Evolutionary conservation across 1,140 invertebrate genomes (phyloP), one percentile per base, ranked within the genome.

Genomic region (Marisa cornuarietis): DNA sequence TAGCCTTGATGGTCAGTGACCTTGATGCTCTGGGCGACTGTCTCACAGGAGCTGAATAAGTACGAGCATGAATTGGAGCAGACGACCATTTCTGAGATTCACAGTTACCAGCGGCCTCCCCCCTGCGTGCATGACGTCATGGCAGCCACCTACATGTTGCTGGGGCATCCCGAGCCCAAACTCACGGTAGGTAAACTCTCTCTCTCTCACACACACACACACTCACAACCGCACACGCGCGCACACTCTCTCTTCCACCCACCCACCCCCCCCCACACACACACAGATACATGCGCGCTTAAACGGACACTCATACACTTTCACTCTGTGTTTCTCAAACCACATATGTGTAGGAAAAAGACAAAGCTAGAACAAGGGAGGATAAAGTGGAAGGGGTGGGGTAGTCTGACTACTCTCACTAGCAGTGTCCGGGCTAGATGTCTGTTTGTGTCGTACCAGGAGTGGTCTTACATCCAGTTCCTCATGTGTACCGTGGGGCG

Each of bases 91-190:
- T 88, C 86, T 5, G 88, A 89, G 79, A 81, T 89, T 26, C 83
- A 86, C n/a, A 85, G 84, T 66, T 89, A 89, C 54, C 80, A 85
- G 49, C 81, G 85, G 31, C 88, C 88, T 5, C 88, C 87, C 20
- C 61, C 80, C 62, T 85, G 86, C 68, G 86, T 88, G 8, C 85
- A 86, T 62, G 84, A 88, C 75, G 84, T 86, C 49, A 89, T 89
- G 87, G 79, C 81, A 5, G 84, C 85, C 11, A 84, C 85, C 6
- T 88, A 87, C 78, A 82, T 89, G 81, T 76, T 89, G 62, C 78
- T 89, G 10, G 88, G 88, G 2, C 80, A 88, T 75, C 66, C 80
- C 5, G 88, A 89, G 51, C 65, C 83, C 16, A 79, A 82, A 69
- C 78, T 89, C 18, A 76, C 42, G 79, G 87, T 88, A 84, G 51